Conservation (phyloP, 1,140 invertebrate species). For the Heliconius nattereri region DNA sequence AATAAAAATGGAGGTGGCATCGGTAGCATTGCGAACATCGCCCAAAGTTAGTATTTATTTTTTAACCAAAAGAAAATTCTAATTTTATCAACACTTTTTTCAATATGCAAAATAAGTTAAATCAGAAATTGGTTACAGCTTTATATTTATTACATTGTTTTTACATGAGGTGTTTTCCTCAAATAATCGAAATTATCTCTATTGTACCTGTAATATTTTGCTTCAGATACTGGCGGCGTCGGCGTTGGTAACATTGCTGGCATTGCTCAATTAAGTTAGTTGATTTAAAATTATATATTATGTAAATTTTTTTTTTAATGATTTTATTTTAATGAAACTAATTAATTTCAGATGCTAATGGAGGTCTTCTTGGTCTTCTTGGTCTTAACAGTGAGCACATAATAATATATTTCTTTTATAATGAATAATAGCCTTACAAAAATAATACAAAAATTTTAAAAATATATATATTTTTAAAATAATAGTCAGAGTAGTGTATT, state of each 20-base stretch:
- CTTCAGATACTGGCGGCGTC: not conserved
- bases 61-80: too few species aligned
- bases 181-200: not conserved
- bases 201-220: not conserved
- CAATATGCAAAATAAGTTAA: too few species aligned
- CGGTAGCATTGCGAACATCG: constrained; percentile 16
- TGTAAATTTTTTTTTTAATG: not conserved
- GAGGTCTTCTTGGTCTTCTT: not conserved
- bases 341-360: not conserved
- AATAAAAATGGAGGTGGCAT: not conserved
- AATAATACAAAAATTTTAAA: too few species aligned
- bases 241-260: constrained; percentile 15
- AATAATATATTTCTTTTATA: too few species aligned
- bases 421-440: too few species aligned
- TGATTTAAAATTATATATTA: not conserved
- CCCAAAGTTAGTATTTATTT: constrained; percentile 22
- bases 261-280: constrained; percentile 16
- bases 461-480: too few species aligned
- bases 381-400: not conserved
- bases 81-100: too few species aligned
- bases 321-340: not conserved
- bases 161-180: not conserved
- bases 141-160: too few species aligned
- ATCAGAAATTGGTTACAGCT: too few species aligned
- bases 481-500: too few species aligned